Evolutionary conservation across 2,888 invertebrate species (phyloP).

Genomic region (Aphidoletes aphidimyza): DNA sequence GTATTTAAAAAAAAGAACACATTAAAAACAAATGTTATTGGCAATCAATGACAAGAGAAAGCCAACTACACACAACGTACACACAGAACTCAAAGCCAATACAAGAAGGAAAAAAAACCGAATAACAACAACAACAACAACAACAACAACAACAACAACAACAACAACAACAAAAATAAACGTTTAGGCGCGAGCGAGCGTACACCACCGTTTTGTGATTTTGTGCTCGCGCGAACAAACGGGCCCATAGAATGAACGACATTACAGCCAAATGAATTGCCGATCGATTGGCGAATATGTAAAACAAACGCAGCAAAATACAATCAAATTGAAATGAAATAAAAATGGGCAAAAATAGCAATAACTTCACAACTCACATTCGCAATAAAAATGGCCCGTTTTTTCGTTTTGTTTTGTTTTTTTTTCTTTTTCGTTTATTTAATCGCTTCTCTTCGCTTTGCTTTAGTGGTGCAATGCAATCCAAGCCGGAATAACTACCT

Average conservation of each 20-base stretch:
- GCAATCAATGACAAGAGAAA: constrained; percentile 53
- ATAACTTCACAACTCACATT: constrained; percentile 24
- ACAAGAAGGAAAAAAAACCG: background rate
- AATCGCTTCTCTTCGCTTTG: no score
- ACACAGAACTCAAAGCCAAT: background rate
- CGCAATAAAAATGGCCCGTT: background rate
- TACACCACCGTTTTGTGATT: background rate
- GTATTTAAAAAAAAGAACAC: constrained; percentile 49
- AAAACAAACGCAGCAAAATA: constrained; percentile 29
- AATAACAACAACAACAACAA: background rate
- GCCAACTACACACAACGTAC: constrained; percentile 33
- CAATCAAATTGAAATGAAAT: constrained; percentile 45
- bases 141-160: background rate
- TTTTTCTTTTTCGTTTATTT: no score
- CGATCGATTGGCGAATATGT: constrained; percentile 31
- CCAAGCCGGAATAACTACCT: no score
- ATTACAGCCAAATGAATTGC: constrained; percentile 24
- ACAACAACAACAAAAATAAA: background rate
- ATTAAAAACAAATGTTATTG: constrained; percentile 54
- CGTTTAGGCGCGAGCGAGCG: background rate
- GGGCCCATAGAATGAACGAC: background rate
- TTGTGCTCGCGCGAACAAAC: background rate
- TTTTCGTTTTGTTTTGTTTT: no score
- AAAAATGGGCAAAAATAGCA: constrained; percentile 47
- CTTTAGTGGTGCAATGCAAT: no score